Conservation (phyloP, 2,888 invertebrate genomes). For the Agrilus mali region DNA sequence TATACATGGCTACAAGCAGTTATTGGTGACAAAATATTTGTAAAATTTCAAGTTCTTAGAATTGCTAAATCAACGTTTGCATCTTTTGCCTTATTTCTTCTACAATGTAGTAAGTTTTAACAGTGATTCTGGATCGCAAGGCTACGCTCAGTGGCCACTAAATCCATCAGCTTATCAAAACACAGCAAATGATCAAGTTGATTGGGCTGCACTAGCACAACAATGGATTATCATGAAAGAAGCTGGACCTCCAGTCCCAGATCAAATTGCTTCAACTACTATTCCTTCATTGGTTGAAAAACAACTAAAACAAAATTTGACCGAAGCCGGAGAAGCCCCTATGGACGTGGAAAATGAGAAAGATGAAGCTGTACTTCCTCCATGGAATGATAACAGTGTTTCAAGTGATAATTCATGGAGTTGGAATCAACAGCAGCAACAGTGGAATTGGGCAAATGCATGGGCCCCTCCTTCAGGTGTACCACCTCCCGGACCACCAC, state of each 20-base stretch:
- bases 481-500: constrained; percentile 23
- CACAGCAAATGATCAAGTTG: constrained; percentile 74
- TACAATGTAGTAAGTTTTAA: too few species aligned
- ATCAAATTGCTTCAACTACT: constrained; percentile 45
- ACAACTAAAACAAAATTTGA: constrained; percentile 28
- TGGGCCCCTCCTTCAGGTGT: constrained; percentile 33
- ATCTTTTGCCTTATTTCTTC: too few species aligned
- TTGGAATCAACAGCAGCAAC: constrained; percentile 35
- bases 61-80: too few species aligned
- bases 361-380: constrained; percentile 31
- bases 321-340: constrained; percentile 72
- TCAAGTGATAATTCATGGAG: constrained; percentile 22
- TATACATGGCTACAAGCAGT: too few species aligned
- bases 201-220: constrained; percentile 93
- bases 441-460: constrained; percentile 29
- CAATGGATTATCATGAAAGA: constrained; percentile 98
- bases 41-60: too few species aligned
- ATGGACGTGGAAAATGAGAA: constrained; percentile 78
- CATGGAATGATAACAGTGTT: constrained; percentile 11
- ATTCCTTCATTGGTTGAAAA: constrained; percentile 36
- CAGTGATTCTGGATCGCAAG: constrained; percentile 43
- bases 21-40: too few species aligned
- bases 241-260: constrained; percentile 38
- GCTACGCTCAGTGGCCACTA: constrained; percentile 66
- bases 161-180: constrained; percentile 74